A percentile compares a stretch with the other conserved stretches of the same genome.
Conservation (phyloP, 2,888 invertebrate species). For the Pecten maximus region DNA sequence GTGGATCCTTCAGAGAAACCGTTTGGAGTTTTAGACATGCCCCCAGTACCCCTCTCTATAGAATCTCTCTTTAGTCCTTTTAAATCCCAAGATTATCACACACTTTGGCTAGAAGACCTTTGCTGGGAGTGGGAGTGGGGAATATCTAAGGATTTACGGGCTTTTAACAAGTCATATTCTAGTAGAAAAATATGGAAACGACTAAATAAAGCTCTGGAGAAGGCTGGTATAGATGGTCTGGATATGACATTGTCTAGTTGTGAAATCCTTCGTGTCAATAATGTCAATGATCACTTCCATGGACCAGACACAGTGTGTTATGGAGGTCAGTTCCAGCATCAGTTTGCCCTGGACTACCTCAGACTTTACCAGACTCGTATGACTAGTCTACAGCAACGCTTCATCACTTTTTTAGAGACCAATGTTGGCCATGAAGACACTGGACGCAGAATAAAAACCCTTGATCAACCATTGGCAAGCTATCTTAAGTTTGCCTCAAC, state of each 20-base stretch:
- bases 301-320: slow-evolving; percentile 72
- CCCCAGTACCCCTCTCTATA: slow-evolving; percentile 62
- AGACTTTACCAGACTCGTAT: slow-evolving; percentile 60
- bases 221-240: slow-evolving; percentile 66
- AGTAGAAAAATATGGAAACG: slow-evolving; percentile 60
- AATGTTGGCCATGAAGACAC: slow-evolving; percentile 73
- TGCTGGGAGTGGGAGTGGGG: slow-evolving; percentile 77
- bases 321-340: slow-evolving; percentile 71
- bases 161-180: slow-evolving; percentile 60
- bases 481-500: slow-evolving; percentile 59
- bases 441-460: slow-evolving; percentile 68
- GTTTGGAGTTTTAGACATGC: slow-evolving; percentile 68
- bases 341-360: slow-evolving; percentile 71
- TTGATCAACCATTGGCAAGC: slow-evolving; percentile 64
- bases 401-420: slow-evolving; percentile 65
- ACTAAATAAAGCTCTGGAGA: slow-evolving; percentile 58
- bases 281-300: slow-evolving; percentile 71
- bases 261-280: slow-evolving; percentile 63
- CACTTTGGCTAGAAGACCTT: slow-evolving; percentile 74
- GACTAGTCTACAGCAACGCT: slow-evolving; percentile 55
- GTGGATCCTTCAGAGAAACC: slow-evolving; percentile 68
- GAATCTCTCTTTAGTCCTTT: slow-evolving; percentile 62
- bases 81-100: slow-evolving; percentile 64
- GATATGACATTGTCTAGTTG: slow-evolving; percentile 71
- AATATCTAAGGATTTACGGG: slow-evolving; percentile 71